Evolutionary conservation across 2,888 invertebrate genomes (phyloP), one percentile per base, ranked within the genome.

Genomic region (Schizaphis graminum): DNA sequence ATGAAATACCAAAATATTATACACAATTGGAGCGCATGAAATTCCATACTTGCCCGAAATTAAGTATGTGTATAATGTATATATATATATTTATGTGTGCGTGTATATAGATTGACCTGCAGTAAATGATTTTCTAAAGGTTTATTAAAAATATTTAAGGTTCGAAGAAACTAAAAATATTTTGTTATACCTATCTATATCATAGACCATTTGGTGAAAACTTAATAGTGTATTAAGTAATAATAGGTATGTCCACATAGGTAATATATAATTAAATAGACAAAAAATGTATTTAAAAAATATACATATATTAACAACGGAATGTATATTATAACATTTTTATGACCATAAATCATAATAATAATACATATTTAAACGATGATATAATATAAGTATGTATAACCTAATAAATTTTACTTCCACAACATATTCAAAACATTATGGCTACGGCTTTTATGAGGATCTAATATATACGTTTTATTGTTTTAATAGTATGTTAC

Each of bases 121-220:
- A 77, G 77, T 35, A 77, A 77, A 77, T 77, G 35, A 21, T 77
- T 77, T 77, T 77, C 77, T 77, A 35, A 8, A 41, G 77, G 77
- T 77, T 77, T 77, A 77, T 77, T 77, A 77, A 77, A 77, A 77
- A 77, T 77, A 77, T 77, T 77, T 35, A 35, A 77, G 77, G 35
- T 35, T 77, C 8, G 35, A 26, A 35, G 21, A 35, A 77, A 77
- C 77, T 77, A 77, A 35, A 77, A 41, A 77, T 77, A 77, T 77
- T 35, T 77, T 35, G 35, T 77, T 21, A n/a, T n/a, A 16, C 41
- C 41, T 77, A 35, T 35, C 21, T 53, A 35, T 35, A 77, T 21
- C 21, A 21, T 77, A 35, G 21, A 35, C 8, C 16, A 24, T 77
- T 77, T 35, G 21, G 35, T 77, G 77, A 77, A 77, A 77, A 77